Evolutionary conservation across 2,797 vertebrate species (phyloP).

Genomic region (Spondyliosoma cantharus): DNA sequence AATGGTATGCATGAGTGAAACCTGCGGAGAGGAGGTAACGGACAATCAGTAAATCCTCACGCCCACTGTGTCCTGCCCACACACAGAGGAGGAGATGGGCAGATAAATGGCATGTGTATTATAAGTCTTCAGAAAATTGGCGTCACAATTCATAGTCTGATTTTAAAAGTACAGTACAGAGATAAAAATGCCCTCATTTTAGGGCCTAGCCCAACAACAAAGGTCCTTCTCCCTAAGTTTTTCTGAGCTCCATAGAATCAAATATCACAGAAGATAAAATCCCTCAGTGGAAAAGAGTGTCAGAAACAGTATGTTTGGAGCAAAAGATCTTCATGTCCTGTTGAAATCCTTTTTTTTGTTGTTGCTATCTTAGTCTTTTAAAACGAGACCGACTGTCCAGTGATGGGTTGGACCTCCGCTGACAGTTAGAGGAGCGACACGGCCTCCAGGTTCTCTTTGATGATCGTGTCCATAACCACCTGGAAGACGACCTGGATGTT

Average conservation of each 20-base stretch:
- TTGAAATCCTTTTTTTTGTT: neutral
- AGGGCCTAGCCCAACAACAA: neutral
- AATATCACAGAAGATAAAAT: constrained; percentile 15
- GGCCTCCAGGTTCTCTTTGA: constrained; percentile 86
- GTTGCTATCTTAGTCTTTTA: neutral
- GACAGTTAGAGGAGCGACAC: constrained; percentile 81
- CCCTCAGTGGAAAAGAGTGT: neutral
- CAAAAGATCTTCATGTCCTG: neutral
- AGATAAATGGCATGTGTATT: constrained; percentile 26
- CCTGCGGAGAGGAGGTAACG: constrained; percentile 28
- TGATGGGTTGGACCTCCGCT: neutral
- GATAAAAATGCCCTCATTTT: constrained; percentile 44
- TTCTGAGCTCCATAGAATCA: constrained; percentile 18
- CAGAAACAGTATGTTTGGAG: neutral
- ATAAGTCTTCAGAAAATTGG: constrained; percentile 21
- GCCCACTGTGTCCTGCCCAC: constrained; percentile 29
- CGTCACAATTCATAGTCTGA: constrained; percentile 19
- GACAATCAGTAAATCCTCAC: constrained; percentile 68
- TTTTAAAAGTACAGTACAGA: constrained; percentile 46
- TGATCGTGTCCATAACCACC: constrained; percentile 88
- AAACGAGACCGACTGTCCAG: neutral
- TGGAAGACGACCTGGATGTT: constrained; percentile 87
- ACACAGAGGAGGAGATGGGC: constrained; percentile 3
- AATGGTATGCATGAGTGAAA: constrained; percentile 56
- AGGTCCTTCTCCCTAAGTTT: constrained; percentile 33